Evolutionary conservation across 2,888 invertebrate genomes (phyloP).

Genomic region (Rhamnusium bicolor): DNA sequence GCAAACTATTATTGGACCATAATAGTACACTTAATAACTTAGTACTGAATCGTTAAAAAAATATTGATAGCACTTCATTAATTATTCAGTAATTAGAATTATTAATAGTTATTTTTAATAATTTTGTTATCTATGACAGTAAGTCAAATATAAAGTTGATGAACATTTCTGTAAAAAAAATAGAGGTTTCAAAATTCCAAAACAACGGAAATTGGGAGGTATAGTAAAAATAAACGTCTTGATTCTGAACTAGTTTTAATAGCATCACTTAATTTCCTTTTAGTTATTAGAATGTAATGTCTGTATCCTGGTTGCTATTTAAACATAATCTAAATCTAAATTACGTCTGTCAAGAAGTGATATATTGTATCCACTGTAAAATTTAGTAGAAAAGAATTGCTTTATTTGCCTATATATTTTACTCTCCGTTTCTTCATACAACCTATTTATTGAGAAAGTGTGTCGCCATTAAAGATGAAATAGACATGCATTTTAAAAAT

Average conservation of each 20-base stretch:
- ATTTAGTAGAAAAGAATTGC: not conserved
- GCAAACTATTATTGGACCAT: no score
- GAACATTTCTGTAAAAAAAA: not conserved
- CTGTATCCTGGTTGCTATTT: constrained; percentile 28
- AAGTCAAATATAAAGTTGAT: not conserved
- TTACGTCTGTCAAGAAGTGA: constrained; percentile 16
- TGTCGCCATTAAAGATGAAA: no score
- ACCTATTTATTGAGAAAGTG: no score
- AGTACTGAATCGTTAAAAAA: no score
- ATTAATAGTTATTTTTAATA: no score
- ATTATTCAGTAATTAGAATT: no score
- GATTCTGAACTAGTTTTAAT: not conserved
- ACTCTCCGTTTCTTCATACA: not conserved
- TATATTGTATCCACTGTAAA: not conserved
- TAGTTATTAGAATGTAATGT: constrained; percentile 29
- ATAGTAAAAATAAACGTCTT: constrained; percentile 6
- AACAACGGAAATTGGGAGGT: not conserved
- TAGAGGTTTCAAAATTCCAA: not conserved
- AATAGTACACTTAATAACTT: no score
- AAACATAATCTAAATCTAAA: constrained; percentile 14
- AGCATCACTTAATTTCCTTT: constrained; percentile 31
- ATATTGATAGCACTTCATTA: no score
- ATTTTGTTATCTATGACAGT: not conserved
- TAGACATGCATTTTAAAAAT: no score
- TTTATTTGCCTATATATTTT: not conserved